Conservation (phyloP, 2,113 vertebrate species). For the Bathybates hornii region DNA sequence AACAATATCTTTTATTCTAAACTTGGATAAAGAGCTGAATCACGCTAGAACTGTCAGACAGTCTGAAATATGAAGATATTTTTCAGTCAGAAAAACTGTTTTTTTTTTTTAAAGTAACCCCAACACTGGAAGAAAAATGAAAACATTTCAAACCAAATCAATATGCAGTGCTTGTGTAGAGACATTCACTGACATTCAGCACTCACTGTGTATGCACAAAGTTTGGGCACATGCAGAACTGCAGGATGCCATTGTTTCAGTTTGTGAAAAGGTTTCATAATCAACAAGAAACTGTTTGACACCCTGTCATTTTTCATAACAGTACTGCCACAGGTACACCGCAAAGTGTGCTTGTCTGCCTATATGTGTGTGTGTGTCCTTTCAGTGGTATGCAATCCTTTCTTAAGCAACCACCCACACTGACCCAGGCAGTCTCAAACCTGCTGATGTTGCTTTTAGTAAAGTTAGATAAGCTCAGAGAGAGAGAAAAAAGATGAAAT, state of each 20-base stretch:
- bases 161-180: background rate
- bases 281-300: conserved; percentile 51
- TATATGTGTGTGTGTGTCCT: background rate
- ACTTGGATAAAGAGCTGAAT: background rate
- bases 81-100: background rate
- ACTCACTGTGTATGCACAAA: background rate
- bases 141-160: background rate
- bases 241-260: background rate
- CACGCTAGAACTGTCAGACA: background rate
- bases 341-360: conserved; percentile 18
- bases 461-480: conserved; percentile 7
- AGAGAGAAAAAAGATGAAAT: background rate
- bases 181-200: background rate
- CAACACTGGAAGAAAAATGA: background rate
- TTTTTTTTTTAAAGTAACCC: background rate
- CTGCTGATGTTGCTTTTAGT: conserved; percentile 33
- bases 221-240: background rate
- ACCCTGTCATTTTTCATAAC: conserved; percentile 50
- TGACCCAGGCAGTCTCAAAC: conserved; percentile 30
- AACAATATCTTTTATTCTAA: background rate
- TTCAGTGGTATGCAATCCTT: conserved; percentile 2
- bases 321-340: conserved; percentile 47
- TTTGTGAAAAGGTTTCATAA: conserved; percentile 57
- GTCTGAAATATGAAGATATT: background rate
- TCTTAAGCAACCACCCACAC: conserved; percentile 49